Percentiles rank a stretch among this genome's conserved stretches.
Conservation (phyloP, 2,888 invertebrate genomes). For the Drosophila prostipennis region DNA sequence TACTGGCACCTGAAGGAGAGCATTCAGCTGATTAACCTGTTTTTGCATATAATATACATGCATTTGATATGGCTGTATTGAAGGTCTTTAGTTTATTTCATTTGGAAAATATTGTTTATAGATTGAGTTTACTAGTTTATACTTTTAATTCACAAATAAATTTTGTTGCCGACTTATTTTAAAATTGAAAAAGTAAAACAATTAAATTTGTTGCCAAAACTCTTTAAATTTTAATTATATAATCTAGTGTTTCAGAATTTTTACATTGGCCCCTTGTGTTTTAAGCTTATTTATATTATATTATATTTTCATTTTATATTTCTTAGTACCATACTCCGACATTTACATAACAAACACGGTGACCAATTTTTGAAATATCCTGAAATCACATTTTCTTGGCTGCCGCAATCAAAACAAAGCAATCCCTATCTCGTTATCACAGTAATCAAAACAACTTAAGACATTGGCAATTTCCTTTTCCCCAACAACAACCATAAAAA, state of each 20-base stretch:
- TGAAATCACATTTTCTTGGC: not conserved
- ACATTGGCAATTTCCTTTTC: not conserved
- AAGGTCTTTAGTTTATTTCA: too few species aligned
- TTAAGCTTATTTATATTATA: too few species aligned
- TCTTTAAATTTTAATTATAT: too few species aligned
- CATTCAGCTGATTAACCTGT: not conserved
- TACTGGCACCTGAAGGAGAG: not conserved
- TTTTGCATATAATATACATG: not conserved
- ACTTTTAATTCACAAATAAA: not conserved
- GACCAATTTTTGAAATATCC: not conserved
- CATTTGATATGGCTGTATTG: too few species aligned
- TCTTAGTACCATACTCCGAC: not conserved
- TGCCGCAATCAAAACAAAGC: constrained; percentile 39
- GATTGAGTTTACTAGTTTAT: not conserved
- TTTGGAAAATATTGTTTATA: too few species aligned
- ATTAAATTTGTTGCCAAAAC: too few species aligned
- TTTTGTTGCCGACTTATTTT: too few species aligned
- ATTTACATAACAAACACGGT: not conserved
- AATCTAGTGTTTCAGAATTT: too few species aligned
- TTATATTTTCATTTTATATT: not conserved
- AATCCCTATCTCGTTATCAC: constrained; percentile 30
- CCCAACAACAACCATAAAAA: constrained; percentile 20
- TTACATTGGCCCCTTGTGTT: too few species aligned
- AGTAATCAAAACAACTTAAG: constrained; percentile 19
- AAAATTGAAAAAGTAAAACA: too few species aligned